Conservation (phyloP, 2,888 invertebrate genomes). For the Euspilapteryx auroguttella region DNA sequence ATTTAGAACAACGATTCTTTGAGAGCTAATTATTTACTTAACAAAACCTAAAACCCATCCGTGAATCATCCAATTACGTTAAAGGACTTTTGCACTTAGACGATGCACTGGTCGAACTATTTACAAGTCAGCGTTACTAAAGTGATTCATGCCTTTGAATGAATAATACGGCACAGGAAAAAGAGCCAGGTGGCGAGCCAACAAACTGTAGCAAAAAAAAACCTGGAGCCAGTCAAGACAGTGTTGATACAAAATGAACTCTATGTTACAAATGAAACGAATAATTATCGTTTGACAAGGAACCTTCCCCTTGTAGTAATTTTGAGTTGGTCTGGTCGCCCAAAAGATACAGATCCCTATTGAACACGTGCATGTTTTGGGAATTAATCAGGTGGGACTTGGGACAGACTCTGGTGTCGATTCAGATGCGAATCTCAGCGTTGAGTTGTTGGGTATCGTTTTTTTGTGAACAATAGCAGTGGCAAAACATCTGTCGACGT, state of each 20-base stretch:
- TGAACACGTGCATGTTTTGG: constrained; percentile 43
- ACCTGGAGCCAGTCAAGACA: constrained; percentile 24
- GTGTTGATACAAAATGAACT: neutral
- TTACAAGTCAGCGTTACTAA: constrained; percentile 22
- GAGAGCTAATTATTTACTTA: too few species aligned
- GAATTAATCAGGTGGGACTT: constrained; percentile 50
- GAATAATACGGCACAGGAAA: constrained; percentile 33
- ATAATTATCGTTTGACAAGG: constrained; percentile 22
- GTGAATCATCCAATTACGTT: too few species aligned
- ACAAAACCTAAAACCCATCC: too few species aligned
- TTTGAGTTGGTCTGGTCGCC: constrained; percentile 22
- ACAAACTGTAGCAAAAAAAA: constrained; percentile 36
- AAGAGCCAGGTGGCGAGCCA: constrained; percentile 52
- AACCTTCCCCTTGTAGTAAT: constrained; percentile 23
- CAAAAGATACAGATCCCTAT: constrained; percentile 38
- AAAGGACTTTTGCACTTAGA: too few species aligned
- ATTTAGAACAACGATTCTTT: constrained; percentile 5
- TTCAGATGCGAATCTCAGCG: too few species aligned
- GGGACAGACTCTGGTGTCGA: too few species aligned
- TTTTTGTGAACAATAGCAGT: constrained; percentile 16
- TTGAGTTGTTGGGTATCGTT: constrained; percentile 17
- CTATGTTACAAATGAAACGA: neutral
- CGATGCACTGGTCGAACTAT: constrained; percentile 18
- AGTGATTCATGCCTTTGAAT: constrained; percentile 43
- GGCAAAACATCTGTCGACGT: constrained; percentile 22